Percentiles rank a stretch among this genome's conserved stretches.
These are phyloP conservation scores for Margaritifera margaritifera DNA, from an alignment of 2,888 invertebrate species.

Conservation along the genomic window DNA sequence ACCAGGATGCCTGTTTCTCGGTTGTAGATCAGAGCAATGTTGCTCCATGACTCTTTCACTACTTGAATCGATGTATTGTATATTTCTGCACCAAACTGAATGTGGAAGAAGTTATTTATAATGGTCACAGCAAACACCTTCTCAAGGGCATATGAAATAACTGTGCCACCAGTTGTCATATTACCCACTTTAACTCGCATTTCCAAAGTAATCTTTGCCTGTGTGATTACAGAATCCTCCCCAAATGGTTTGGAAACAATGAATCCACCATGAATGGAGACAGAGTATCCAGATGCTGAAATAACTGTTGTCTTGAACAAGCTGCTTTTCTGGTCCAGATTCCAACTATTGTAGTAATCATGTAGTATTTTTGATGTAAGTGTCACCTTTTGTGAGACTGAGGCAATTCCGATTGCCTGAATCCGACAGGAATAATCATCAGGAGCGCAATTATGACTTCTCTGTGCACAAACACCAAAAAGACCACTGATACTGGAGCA, in stretches of 20 bases:
- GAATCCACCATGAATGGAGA: constrained; percentile 8
- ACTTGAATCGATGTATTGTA: constrained; percentile 21
- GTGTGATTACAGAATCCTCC: not conserved
- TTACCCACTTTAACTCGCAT: constrained; percentile 8
- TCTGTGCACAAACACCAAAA: no score
- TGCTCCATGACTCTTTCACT: constrained; percentile 29
- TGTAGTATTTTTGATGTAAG: not conserved
- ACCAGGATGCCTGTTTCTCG: constrained; percentile 14
- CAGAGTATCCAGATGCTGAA: constrained; percentile 10
- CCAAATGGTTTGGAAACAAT: constrained; percentile 5
- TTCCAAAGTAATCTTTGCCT: constrained; percentile 17
- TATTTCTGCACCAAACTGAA: constrained; percentile 16
- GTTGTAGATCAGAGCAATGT: constrained; percentile 38
- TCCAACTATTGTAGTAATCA: not conserved
- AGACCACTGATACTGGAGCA: no score
- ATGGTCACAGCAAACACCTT: constrained; percentile 31
- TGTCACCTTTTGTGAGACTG: not conserved
- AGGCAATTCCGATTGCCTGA: no score
- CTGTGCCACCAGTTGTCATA: constrained; percentile 12
- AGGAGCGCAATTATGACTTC: no score
- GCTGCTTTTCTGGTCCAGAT: not conserved
- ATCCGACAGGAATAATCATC: no score
- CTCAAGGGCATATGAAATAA: constrained; percentile 19
- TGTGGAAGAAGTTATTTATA: constrained; percentile 16
- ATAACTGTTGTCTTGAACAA: not conserved